These are phyloP conservation scores for Dasysyrphus albostriatus DNA, from an alignment of 2,888 invertebrate species.

Conservation along the genomic window DNA sequence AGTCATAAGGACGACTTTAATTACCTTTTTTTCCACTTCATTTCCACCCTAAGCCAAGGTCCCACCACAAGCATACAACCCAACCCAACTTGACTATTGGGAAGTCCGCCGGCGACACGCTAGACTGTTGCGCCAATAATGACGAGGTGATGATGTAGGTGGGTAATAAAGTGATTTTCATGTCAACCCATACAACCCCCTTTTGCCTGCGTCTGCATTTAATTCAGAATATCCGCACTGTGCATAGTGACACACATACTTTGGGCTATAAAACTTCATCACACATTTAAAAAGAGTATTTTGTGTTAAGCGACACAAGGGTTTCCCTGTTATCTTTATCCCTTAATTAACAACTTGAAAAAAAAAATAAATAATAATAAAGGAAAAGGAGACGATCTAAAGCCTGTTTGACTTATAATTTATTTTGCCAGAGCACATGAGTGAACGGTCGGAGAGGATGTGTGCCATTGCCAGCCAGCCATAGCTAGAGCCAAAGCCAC, in stretches of 20 bases:
- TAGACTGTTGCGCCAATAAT: constrained; percentile 68
- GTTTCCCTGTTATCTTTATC: constrained; percentile 75
- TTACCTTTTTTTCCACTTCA: constrained; percentile 74
- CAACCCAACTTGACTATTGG: not conserved
- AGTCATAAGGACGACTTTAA: constrained; percentile 70
- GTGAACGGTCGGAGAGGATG: constrained; percentile 8
- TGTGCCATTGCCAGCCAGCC: constrained; percentile 43
- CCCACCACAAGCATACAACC: not conserved
- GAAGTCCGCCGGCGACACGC: constrained; percentile 17
- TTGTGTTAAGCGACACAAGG: constrained; percentile 63
- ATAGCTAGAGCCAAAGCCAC: not conserved
- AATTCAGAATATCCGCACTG: constrained; percentile 47
- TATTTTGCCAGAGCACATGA: constrained; percentile 55
- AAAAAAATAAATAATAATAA: constrained; percentile 41
- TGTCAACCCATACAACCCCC: constrained; percentile 61
- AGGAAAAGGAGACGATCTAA: constrained; percentile 55
- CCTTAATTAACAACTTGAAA: constrained; percentile 76
- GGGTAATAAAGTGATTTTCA: constrained; percentile 75
- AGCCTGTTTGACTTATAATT: constrained; percentile 72
- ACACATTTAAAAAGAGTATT: constrained; percentile 38
- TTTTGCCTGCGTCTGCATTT: constrained; percentile 13
- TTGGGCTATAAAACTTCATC: constrained; percentile 51
- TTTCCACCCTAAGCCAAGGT: constrained; percentile 55
- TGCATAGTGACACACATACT: constrained; percentile 53
- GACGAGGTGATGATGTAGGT: constrained; percentile 51